Conservation (phyloP, 2,888 invertebrate species). For the Mantis religiosa region DNA sequence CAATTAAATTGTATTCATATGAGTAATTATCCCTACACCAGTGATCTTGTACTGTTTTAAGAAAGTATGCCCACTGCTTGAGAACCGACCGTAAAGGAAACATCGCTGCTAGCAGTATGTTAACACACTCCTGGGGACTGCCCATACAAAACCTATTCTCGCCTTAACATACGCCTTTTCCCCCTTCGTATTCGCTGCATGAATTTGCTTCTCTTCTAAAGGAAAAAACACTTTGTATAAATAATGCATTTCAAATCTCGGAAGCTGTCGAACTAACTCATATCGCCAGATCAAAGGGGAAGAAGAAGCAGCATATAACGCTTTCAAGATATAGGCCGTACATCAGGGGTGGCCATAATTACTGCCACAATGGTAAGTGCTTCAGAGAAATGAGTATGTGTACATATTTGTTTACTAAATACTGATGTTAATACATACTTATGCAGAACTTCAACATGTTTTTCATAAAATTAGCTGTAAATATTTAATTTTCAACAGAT, state of each 20-base stretch:
- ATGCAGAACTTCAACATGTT: no score
- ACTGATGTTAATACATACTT: no score
- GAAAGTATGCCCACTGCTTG: background rate
- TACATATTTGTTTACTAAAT: no score
- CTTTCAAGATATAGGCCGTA: background rate
- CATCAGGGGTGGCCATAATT: background rate
- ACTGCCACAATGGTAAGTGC: no score
- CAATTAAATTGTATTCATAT: no score
- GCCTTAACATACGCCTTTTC: background rate
- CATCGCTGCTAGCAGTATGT: background rate
- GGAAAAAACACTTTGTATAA: conserved; percentile 11
- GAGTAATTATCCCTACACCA: no score
- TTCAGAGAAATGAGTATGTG: no score
- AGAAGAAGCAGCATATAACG: background rate
- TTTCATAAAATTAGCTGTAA: no score
- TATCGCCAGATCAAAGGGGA: background rate
- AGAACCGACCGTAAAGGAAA: background rate
- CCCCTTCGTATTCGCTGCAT: background rate
- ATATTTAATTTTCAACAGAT: no score
- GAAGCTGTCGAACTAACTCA: conserved; percentile 29
- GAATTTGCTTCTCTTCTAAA: background rate
- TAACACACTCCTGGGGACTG: background rate
- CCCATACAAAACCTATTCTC: background rate
- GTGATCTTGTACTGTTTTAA: background rate
- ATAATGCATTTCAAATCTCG: conserved; percentile 27